Evolutionary conservation across 2,888 invertebrate genomes (phyloP), one percentile per base, ranked within the genome.

Genomic region (Sphaeridia pumilis): DNA sequence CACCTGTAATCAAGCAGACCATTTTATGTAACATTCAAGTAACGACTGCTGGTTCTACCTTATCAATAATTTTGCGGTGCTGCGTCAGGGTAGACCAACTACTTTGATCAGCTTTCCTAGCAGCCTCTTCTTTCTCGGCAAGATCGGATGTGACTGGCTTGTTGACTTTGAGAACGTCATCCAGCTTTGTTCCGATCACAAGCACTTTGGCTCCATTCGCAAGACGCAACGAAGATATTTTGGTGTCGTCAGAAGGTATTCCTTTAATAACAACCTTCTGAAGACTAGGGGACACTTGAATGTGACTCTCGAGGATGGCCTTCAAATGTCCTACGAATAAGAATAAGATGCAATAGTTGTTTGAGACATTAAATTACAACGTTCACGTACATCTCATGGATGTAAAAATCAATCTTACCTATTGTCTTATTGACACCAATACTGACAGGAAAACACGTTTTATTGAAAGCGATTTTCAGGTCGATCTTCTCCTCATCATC

Each of bases 221-320:
- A 42, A 90, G 79, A 47, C 88, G 87, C 55, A 85, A 76, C 69
- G 81, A 81, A 67, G 82, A 75, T 65, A 92, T 74, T 36, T 86
- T 86, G 72, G 81, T 79, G 65, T 81, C 82, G 72, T 90, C 87
- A 71, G 84, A 83, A 47, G 87, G 83, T 73, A 87, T 76, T 60
- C 89, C 89, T 76, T 87, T 88, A 66, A 82, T 83, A 79, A 89
- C 86, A 52, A 90, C 77, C 74, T 90, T 90, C 70, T 89, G 89
- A 76, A 88, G 84, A 27, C 82, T 79, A 68, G 83, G 80, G 57
- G 87, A 85, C 59, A 89, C 86, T 28, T 52, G 47, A 12, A 57
- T 58, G 17, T 46, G 31, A 25, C 44, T 52, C 49, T 59, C 58
- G 27, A 63, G 56, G 45, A 54, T 47, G 25, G 48, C 45, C 48